phyloP scores from a whole-genome alignment of 1,140 invertebrate genomes.

The Druon quercuslanigerum region DNA sequence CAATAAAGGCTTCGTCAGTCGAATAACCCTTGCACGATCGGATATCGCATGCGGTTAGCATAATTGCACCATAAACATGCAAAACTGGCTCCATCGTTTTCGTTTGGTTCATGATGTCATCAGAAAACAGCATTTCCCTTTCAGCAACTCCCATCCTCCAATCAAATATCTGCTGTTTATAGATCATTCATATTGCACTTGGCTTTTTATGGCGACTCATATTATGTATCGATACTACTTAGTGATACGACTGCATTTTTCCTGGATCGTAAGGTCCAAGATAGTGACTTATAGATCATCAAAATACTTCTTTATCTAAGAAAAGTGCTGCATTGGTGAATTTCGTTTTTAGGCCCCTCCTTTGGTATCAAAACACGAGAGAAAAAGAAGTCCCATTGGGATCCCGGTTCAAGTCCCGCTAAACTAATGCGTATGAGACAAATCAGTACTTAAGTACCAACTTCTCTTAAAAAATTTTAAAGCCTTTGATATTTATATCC shows the following conservation, averaged over 20 bases:
- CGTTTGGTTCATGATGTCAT: slow-evolving; percentile 14
- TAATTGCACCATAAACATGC: slow-evolving; percentile 27
- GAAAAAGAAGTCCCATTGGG: too few species aligned
- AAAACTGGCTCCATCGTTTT: slow-evolving; percentile 18
- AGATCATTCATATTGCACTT: slow-evolving; percentile 24
- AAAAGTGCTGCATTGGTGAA: too few species aligned
- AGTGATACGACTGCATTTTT: slow-evolving; percentile 16
- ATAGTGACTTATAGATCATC: not conserved
- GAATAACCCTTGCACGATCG: slow-evolving; percentile 25
- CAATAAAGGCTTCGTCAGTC: slow-evolving; percentile 3
- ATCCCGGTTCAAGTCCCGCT: too few species aligned
- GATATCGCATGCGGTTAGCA: slow-evolving; percentile 12
- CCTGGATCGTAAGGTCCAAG: not conserved
- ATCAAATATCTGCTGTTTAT: slow-evolving; percentile 22
- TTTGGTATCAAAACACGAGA: too few species aligned
- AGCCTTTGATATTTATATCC: too few species aligned
- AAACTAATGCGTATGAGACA: too few species aligned
- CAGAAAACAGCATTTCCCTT: slow-evolving; percentile 19
- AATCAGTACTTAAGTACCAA: too few species aligned
- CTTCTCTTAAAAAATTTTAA: too few species aligned
- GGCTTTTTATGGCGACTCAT: slow-evolving; percentile 13
- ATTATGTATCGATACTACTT: slow-evolving; percentile 4
- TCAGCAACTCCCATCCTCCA: slow-evolving; percentile 8
- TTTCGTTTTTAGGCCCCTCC: too few species aligned
- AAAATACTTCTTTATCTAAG: not conserved